phyloP scores from a whole-genome alignment of 1,140 invertebrate species.

The Campoletis sonorensis region DNA sequence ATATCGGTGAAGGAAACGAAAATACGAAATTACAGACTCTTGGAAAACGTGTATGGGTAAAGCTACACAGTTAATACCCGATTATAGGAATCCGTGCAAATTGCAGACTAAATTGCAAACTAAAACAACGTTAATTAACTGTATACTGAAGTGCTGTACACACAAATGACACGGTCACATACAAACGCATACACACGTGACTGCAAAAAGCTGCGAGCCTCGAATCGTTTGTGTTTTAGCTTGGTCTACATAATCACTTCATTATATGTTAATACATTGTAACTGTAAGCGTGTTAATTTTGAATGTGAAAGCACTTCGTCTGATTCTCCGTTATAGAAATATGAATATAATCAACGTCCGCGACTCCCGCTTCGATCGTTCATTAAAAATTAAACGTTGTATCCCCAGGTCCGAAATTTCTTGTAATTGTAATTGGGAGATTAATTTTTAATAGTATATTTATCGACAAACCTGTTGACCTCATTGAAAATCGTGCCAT shows the following conservation, averaged over 20 bases:
- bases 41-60: constrained; percentile 10
- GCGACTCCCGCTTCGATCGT: background rate
- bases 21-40: background rate
- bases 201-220: background rate
- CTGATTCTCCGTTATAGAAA: background rate
- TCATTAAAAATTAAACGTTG: too few species aligned
- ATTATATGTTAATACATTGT: constrained; percentile 1
- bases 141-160: background rate
- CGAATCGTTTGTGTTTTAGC: background rate
- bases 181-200: background rate
- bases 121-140: constrained; percentile 30
- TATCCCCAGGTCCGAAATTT: too few species aligned
- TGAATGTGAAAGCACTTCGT: background rate
- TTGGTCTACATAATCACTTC: background rate
- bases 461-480: too few species aligned
- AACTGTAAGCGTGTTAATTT: background rate
- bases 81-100: constrained; percentile 12
- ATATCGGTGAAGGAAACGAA: too few species aligned
- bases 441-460: too few species aligned
- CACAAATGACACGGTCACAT: background rate
- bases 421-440: too few species aligned
- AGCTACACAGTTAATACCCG: constrained; percentile 7
- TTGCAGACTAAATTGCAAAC: constrained; percentile 33
- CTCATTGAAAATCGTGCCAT: too few species aligned
- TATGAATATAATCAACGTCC: background rate